phyloP scores from a whole-genome alignment of 1,140 invertebrate species.

The Megalopta genalis region DNA sequence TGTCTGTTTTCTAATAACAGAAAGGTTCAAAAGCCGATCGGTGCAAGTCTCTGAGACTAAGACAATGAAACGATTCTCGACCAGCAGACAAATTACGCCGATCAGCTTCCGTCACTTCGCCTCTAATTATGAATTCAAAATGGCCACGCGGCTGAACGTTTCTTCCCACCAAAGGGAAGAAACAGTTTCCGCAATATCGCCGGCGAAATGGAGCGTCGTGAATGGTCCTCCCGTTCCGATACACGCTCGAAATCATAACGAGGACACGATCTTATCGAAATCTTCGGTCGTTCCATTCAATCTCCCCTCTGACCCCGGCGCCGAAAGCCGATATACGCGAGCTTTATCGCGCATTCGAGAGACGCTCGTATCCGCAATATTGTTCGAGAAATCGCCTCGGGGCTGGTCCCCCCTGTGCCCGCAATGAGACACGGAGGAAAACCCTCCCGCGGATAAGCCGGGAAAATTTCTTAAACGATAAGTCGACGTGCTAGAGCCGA shows the following conservation, averaged over 20 bases:
- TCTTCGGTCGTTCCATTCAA: constrained; percentile 11
- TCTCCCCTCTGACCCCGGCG: not conserved
- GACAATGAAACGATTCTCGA: too few relatives aligned
- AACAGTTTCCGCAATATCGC: not conserved
- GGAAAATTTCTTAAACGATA: constrained; percentile 10
- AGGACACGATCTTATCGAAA: constrained; percentile 7
- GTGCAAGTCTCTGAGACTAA: too few relatives aligned
- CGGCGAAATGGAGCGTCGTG: not conserved
- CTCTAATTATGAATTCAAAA: too few relatives aligned
- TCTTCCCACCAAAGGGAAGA: not conserved
- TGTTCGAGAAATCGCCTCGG: constrained; percentile 13
- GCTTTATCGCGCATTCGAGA: constrained; percentile 14
- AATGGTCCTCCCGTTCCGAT: not conserved
- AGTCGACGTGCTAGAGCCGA: not conserved
- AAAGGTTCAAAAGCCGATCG: too few relatives aligned
- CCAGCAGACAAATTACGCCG: too few relatives aligned
- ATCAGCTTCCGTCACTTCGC: too few relatives aligned
- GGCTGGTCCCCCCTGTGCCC: not conserved
- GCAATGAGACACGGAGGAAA: constrained; percentile 3
- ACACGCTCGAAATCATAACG: constrained; percentile 11
- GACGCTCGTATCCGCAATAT: constrained; percentile 17
- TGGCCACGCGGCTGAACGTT: not conserved
- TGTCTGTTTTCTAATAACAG: too few relatives aligned
- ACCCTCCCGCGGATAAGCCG: constrained; percentile 1
- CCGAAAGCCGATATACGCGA: not conserved